phyloP scores from a whole-genome alignment of 2,888 invertebrate species.

The Syrista parreyssii region DNA sequence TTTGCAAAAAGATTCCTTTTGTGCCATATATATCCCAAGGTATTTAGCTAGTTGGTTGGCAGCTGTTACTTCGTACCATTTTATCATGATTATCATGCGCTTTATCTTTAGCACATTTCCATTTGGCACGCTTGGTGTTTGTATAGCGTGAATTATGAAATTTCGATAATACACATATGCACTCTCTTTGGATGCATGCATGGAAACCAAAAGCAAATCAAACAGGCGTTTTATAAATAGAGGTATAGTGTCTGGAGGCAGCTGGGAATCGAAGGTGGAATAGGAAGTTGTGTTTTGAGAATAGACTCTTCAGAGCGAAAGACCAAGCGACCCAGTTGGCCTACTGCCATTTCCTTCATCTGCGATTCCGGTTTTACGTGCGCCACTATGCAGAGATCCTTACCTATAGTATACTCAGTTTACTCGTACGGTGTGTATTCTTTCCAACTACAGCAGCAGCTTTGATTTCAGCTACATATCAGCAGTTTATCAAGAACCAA shows the following conservation, averaged over 20 bases:
- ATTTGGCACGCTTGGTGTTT: background rate
- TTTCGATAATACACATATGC: background rate
- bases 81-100: background rate
- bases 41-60: background rate
- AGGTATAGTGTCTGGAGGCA: background rate
- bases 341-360: constrained; percentile 38
- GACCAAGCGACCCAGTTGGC: constrained; percentile 52
- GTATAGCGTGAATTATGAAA: background rate
- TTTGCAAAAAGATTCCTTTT: background rate
- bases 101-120: background rate
- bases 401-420: background rate
- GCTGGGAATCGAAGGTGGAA: constrained; percentile 1
- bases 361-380: constrained; percentile 22
- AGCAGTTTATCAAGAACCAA: background rate
- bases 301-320: constrained; percentile 31
- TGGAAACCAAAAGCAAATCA: constrained; percentile 6
- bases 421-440: background rate
- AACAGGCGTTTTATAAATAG: constrained; percentile 24
- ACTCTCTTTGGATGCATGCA: background rate
- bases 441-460: background rate
- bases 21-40: background rate
- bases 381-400: background rate
- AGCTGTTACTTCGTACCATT: background rate
- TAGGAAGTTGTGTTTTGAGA: constrained; percentile 33
- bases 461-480: background rate